Evolutionary conservation across 92 coral and sea anemone species (phyloP), one percentile per base, ranked within the genome.

Genomic region (Porites cylindrica): DNA sequence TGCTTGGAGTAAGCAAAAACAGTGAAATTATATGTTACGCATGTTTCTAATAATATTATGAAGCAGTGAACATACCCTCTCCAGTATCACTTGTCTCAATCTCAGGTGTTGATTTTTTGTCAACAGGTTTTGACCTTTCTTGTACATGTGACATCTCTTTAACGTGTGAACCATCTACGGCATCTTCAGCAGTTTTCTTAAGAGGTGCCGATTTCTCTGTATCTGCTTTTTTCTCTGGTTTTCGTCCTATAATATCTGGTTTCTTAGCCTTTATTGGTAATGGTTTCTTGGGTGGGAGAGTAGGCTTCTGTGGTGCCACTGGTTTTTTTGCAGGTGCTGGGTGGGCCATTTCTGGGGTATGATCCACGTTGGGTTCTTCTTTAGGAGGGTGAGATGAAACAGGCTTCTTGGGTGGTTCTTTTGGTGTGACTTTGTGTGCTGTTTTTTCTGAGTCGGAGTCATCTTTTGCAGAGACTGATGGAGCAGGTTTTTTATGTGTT

Each of bases 211-310:
- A 9, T 12, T n/a, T 72, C 61, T n/a, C 63, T 7, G n/a, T n/a
- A 12, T 70, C 78, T 10, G 38, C 58, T 69, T 70, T 82, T 50
- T 56, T 82, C 21, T 90, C 93, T 3, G 91, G 88, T 73, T 82
- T 93, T 79, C 86, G 82, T 53, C 76, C 72, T 47, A 77, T 76
- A 4, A 85, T 77, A n/a, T 91, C 85, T 12, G 90, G 92, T 18
- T 78, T 86, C 61, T 86, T 70, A 51, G 81, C 78, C 16, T 82
- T 73, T n/a, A 23, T 17, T 1, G 85, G 85, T 56, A 82, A 18
- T 16, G 93, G 89, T 73, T 91, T 91, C 76, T 91, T 91, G 69
- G 50, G 77, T 29, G 88, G 93, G 47, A 91, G 23, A 50, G 29
- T 85, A 43, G 94, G 94, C 53, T 91, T 89, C 11, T 86, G 79